Evolutionary conservation across 2,888 invertebrate genomes (phyloP).

Genomic region (Volucella zonaria): DNA sequence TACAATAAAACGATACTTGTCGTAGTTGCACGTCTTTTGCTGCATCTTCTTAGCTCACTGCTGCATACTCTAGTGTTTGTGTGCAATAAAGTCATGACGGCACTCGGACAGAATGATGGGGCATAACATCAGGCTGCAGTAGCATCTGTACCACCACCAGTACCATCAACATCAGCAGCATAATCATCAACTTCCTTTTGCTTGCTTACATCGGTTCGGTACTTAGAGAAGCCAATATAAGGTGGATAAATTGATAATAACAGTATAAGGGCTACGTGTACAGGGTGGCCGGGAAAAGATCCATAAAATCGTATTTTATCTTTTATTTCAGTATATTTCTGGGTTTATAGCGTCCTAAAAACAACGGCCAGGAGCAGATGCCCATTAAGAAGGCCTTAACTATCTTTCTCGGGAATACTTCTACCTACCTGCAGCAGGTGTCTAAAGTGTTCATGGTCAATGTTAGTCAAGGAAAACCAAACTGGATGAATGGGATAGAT

Average conservation of each 20-base stretch:
- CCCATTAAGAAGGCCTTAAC: too few relatives aligned
- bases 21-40: background rate
- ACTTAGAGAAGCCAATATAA: conserved; percentile 37
- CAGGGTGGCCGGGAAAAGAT: conserved; percentile 36
- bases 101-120: conserved; percentile 23
- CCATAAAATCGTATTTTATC: background rate
- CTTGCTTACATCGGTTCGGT: conserved; percentile 40
- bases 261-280: background rate
- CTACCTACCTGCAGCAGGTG: too few relatives aligned
- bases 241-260: conserved; percentile 56
- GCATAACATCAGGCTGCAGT: conserved; percentile 22
- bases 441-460: too few relatives aligned
- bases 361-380: too few relatives aligned
- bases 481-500: too few relatives aligned
- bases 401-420: too few relatives aligned
- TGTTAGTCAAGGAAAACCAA: too few relatives aligned
- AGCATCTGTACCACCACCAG: background rate
- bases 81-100: conserved; percentile 43
- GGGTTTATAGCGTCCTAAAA: too few relatives aligned
- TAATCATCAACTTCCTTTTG: conserved; percentile 55
- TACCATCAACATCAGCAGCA: background rate
- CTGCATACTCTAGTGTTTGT: conserved; percentile 55
- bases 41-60: background rate
- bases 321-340: background rate
- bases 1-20: conserved; percentile 33